Evolutionary conservation across 2,113 vertebrate species (phyloP).

Genomic region (Steatornis caripensis): DNA sequence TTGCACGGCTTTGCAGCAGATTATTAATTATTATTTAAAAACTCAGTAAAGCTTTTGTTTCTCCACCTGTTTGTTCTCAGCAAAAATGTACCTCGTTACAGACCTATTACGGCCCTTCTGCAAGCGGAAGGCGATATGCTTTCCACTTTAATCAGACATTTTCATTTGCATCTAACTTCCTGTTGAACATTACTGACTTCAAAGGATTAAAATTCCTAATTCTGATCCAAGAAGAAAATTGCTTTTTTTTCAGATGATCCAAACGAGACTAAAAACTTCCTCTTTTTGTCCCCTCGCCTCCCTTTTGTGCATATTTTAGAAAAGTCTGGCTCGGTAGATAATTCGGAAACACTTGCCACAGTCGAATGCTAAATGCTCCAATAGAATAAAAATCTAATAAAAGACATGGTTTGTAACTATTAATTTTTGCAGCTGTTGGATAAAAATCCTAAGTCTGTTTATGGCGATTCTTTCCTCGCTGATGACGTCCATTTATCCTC

Average conservation of each 20-base stretch:
- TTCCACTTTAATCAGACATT: neutral
- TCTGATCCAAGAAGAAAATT: neutral
- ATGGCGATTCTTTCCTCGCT: conserved; percentile 42
- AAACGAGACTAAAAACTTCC: neutral
- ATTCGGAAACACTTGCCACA: neutral
- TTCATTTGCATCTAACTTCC: neutral
- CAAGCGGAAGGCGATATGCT: neutral
- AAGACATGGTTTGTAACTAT: conserved; percentile 14
- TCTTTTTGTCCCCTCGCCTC: neutral
- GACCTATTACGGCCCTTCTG: neutral
- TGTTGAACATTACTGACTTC: neutral
- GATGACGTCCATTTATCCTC: neutral
- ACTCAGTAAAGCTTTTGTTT: neutral
- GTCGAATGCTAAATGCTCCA: neutral
- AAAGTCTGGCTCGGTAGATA: neutral
- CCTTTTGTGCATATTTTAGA: neutral
- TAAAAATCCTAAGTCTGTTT: conserved; percentile 21
- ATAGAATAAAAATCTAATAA: neutral
- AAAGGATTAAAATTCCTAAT: neutral
- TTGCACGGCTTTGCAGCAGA: neutral
- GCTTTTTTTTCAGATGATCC: neutral
- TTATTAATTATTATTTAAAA: conserved; percentile 8
- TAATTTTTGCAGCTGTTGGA: conserved; percentile 68
- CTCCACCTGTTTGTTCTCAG: neutral
- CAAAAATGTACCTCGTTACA: neutral